These are phyloP conservation scores for Galago senegalensis DNA, from an alignment of 2,797 vertebrate species.

Conservation along the genomic window DNA sequence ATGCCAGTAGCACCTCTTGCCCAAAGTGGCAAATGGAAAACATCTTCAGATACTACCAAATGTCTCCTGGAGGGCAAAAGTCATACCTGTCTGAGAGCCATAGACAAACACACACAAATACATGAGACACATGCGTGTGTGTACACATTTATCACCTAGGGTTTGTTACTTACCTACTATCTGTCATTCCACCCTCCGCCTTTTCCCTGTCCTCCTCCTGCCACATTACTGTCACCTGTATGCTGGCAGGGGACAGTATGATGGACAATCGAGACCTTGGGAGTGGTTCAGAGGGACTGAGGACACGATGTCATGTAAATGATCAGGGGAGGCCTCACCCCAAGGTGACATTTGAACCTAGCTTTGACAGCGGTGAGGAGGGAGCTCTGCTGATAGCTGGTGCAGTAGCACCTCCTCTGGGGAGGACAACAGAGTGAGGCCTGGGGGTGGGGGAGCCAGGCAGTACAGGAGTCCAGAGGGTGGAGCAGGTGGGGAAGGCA, in stretches of 20 bases:
- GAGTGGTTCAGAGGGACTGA: not conserved
- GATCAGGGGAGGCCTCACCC: not conserved
- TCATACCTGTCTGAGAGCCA: not conserved
- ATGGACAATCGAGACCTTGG: not conserved
- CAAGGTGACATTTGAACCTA: not conserved
- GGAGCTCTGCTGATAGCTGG: not conserved
- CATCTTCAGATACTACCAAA: no score
- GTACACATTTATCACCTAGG: not conserved
- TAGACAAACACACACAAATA: not conserved
- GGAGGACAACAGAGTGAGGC: no score
- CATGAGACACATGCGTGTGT: not conserved
- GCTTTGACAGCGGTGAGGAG: not conserved
- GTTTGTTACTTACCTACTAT: not conserved
- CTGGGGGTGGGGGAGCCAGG: no score
- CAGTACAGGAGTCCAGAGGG: not conserved
- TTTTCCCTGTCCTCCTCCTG: not conserved
- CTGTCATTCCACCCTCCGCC: not conserved
- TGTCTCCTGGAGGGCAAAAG: not conserved
- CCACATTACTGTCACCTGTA: not conserved
- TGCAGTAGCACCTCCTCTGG: fast-evolving
- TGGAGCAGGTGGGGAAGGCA: not conserved
- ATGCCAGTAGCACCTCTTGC: not conserved
- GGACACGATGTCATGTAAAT: not conserved
- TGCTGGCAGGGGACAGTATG: not conserved
- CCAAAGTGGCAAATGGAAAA: not conserved